Evolutionary conservation across 2,113 vertebrate species (phyloP).

Genomic region (mouse (Mus musculus)): GRCm39 chr10:47954001-47954500

Average conservation of each 20-base stretch:
- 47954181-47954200: not conserved
- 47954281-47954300: not conserved
- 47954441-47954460: no score
- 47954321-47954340: not conserved
- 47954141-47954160: not conserved
- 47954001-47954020: not conserved
- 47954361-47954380: not conserved
- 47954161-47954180: not conserved
- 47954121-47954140: not conserved
- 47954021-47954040: slow-evolving; percentile 36
- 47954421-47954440: not conserved
- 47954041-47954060: not conserved
- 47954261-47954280: not conserved
- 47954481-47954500: not conserved
- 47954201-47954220: not conserved
- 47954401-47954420: no score
- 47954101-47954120: not conserved
- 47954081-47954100: slow-evolving; percentile 33
- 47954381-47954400: not conserved
- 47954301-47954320: not conserved
- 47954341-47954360: not conserved
- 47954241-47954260: not conserved
- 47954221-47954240: not conserved
- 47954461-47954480: not conserved
- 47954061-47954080: not conserved